phyloP scores from a whole-genome alignment of 2,113 vertebrate species.

The Vulpes ferrilata region DNA sequence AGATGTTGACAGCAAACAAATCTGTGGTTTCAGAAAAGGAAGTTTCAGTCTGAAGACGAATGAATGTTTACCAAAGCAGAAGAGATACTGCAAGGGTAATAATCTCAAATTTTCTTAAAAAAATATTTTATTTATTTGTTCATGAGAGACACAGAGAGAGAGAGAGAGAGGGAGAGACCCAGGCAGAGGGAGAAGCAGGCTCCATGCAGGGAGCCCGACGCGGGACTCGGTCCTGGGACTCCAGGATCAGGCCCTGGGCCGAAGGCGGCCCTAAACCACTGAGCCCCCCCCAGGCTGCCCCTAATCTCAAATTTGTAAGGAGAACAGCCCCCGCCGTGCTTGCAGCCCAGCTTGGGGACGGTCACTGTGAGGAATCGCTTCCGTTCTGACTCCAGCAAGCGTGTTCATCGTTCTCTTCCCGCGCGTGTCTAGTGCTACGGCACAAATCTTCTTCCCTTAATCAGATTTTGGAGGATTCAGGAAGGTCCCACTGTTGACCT shows the following conservation, averaged over 20 bases:
- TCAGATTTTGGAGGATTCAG: constrained; percentile 53
- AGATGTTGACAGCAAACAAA: constrained; percentile 63
- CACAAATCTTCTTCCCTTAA: constrained; percentile 26
- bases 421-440: not conserved
- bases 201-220: too few relatives aligned
- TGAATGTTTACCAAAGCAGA: constrained; percentile 51
- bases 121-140: too few relatives aligned
- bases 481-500: not conserved
- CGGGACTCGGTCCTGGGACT: too few relatives aligned
- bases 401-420: constrained; percentile 43
- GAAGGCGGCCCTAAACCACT: too few relatives aligned
- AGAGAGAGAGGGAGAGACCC: too few relatives aligned
- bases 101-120: too few relatives aligned
- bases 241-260: too few relatives aligned
- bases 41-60: constrained; percentile 63
- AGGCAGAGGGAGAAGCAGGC: too few relatives aligned
- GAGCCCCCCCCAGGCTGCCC: too few relatives aligned
- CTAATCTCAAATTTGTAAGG: not conserved
- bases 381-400: not conserved
- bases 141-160: too few relatives aligned
- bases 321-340: not conserved
- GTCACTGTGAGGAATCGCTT: not conserved
- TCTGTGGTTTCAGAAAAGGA: constrained; percentile 61
- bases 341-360: not conserved
- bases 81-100: not conserved